These are phyloP conservation scores for Papilio aristodemus DNA, from an alignment of 1,140 invertebrate species.

Conservation along the genomic window DNA sequence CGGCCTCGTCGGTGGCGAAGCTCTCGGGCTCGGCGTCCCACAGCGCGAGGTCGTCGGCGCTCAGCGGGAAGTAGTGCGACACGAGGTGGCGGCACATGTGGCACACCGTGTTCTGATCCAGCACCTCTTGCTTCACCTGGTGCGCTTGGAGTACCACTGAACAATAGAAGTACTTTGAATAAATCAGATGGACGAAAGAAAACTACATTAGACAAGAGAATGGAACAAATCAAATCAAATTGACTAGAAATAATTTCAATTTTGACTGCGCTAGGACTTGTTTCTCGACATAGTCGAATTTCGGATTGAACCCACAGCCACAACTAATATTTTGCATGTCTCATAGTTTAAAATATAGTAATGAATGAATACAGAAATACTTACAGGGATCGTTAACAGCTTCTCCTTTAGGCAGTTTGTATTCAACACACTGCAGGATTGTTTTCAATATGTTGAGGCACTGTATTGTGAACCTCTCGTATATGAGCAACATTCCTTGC, in stretches of 20 bases:
- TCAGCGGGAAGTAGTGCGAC: conserved; percentile 93
- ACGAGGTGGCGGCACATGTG: conserved; percentile 93
- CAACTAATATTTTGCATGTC: no score
- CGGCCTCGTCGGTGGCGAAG: conserved; percentile 92
- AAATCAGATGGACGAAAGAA: no score
- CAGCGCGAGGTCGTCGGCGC: conserved; percentile 89
- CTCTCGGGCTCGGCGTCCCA: conserved; percentile 96
- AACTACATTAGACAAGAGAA: no score
- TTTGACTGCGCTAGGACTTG: no score
- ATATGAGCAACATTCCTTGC: conserved; percentile 86
- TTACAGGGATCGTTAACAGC: conserved; percentile 77
- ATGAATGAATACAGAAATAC: conserved; percentile 37
- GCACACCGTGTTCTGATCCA: conserved; percentile 77
- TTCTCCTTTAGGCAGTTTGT: conserved; percentile 84
- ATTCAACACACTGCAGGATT: conserved; percentile 89
- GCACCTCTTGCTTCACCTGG: conserved; percentile 82
- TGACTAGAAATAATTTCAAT: no score
- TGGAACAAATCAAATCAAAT: no score
- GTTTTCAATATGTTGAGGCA: conserved; percentile 94
- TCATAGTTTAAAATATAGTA: no score
- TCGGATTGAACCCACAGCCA: no score
- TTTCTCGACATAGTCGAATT: no score
- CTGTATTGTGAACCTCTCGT: conserved; percentile 93
- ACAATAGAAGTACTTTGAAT: conserved; percentile 26
- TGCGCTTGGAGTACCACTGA: conserved; percentile 81